phyloP scores from a whole-genome alignment of 2,888 invertebrate genomes.

The Halocaridina rubra region DNA sequence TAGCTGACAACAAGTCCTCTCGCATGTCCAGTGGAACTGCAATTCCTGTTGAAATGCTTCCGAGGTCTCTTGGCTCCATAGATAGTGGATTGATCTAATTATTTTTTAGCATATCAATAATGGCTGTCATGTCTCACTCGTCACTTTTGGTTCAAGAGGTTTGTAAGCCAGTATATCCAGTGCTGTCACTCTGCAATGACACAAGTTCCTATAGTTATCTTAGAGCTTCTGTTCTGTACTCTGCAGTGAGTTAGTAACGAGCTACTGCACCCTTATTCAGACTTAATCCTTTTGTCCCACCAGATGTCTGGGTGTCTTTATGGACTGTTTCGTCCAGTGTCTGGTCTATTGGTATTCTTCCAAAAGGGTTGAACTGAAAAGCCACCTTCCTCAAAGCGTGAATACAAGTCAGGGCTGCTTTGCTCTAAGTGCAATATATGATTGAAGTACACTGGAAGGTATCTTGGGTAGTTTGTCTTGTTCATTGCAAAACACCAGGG shows the following conservation, averaged over 20 bases:
- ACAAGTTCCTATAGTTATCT: neutral
- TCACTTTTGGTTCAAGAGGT: neutral
- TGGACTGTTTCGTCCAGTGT: neutral
- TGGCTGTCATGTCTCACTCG: neutral
- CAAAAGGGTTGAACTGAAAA: slow-evolving; percentile 22
- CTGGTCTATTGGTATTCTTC: neutral
- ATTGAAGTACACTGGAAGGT: neutral
- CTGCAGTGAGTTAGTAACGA: neutral
- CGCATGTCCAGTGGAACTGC: neutral
- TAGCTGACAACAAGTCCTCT: neutral
- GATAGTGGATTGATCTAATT: neutral
- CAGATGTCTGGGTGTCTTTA: neutral
- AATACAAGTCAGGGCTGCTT: neutral
- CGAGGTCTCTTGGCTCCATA: neutral
- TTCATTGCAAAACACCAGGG: neutral
- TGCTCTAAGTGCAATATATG: neutral
- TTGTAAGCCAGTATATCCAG: neutral
- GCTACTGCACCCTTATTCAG: neutral
- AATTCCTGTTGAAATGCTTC: neutral
- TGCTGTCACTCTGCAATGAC: neutral
- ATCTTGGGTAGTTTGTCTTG: neutral
- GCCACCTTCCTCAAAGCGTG: neutral
- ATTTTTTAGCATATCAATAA: neutral
- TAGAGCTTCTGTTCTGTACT: neutral
- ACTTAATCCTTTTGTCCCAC: neutral